Percentiles rank a stretch among this genome's conserved stretches.
Conservation (phyloP, 2,888 invertebrate species). For the Clepsis dumicolana region DNA sequence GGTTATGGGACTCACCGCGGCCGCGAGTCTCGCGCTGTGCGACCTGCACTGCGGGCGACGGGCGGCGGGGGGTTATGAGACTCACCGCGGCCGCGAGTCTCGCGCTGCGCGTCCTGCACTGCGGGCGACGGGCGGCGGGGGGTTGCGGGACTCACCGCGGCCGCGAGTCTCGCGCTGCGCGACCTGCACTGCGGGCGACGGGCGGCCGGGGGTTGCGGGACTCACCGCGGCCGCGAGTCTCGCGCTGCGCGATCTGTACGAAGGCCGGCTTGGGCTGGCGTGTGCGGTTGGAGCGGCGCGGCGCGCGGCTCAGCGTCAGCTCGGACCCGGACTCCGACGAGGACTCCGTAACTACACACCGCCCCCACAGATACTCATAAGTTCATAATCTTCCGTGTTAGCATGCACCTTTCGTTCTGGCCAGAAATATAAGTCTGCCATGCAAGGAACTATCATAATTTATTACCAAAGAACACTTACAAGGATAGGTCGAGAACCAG, state of each 20-base stretch:
- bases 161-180: neutral
- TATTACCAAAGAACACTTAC: neutral
- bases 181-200: neutral
- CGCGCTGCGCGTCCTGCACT: slow-evolving; percentile 66
- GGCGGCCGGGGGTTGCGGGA: slow-evolving; percentile 37
- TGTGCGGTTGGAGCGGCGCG: slow-evolving; percentile 80
- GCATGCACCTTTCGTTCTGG: neutral
- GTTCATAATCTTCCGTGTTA: slow-evolving; percentile 8
- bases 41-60: slow-evolving; percentile 76
- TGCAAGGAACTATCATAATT: neutral
- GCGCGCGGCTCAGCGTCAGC: slow-evolving; percentile 67
- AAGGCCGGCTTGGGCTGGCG: slow-evolving; percentile 77
- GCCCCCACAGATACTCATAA: slow-evolving; percentile 6
- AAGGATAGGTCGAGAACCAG: neutral
- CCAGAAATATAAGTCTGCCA: neutral
- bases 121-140: slow-evolving; percentile 56
- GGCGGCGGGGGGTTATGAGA: slow-evolving; percentile 74
- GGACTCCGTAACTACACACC: slow-evolving; percentile 62
- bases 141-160: neutral
- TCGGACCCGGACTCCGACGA: slow-evolving; percentile 78
- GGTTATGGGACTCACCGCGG: slow-evolving; percentile 75
- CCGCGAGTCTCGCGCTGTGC: slow-evolving; percentile 65
- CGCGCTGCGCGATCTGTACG: slow-evolving; percentile 73
- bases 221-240: slow-evolving; percentile 69
- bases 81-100: slow-evolving; percentile 59